These are phyloP conservation scores for Sceloporus tristichus DNA, from an alignment of 2,113 vertebrate genomes.

Conservation along the genomic window DNA sequence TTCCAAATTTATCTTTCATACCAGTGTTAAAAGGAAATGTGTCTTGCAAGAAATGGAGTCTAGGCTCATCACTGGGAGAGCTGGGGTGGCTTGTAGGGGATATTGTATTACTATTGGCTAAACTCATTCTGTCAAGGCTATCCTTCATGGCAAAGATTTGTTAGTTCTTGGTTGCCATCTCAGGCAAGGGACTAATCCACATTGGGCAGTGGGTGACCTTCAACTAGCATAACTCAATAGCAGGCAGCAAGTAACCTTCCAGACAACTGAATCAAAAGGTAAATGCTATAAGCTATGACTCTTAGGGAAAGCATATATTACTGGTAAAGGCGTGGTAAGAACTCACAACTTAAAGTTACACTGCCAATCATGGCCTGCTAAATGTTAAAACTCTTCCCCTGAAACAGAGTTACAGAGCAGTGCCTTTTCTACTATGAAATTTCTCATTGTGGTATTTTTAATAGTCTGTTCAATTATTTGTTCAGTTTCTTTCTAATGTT, in stretches of 20 bases:
- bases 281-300: not conserved
- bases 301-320: not conserved
- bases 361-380: too few species aligned
- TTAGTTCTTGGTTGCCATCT: not conserved
- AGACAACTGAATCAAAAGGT: too few species aligned
- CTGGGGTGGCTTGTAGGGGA: not conserved
- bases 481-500: too few species aligned
- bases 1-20: slow-evolving; percentile 4
- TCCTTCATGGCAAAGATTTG: not conserved
- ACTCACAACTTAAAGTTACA: not conserved
- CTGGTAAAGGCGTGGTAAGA: not conserved
- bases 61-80: not conserved
- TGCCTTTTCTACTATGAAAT: too few species aligned
- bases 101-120: too few species aligned
- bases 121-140: too few species aligned
- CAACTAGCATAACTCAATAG: not conserved
- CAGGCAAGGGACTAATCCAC: not conserved
- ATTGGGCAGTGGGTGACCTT: not conserved
- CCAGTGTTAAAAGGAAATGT: not conserved
- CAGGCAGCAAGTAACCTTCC: not conserved
- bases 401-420: not conserved
- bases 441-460: too few species aligned
- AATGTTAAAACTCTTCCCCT: not conserved
- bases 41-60: not conserved
- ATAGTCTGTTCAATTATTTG: too few species aligned